These are phyloP conservation scores for Carcinoscorpius rotundicauda DNA, from an alignment of 1,140 invertebrate genomes.

Conservation along the genomic window DNA sequence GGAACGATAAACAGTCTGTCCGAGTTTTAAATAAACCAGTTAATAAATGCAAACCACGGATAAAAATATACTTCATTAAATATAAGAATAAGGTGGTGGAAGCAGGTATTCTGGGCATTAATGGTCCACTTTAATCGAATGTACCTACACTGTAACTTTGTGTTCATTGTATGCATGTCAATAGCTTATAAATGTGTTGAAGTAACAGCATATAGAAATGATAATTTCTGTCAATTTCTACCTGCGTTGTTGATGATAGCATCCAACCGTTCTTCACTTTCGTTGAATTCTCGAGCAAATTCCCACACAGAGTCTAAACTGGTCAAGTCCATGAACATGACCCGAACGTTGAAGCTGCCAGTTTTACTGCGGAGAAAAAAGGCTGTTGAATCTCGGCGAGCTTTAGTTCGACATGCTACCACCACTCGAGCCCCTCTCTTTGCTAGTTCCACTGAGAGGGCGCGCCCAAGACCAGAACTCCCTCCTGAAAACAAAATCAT, in stretches of 20 bases:
- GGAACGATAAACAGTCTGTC: too few species aligned
- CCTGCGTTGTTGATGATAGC: conserved; percentile 67
- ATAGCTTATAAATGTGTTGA: too few species aligned
- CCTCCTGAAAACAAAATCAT: conserved; percentile 25
- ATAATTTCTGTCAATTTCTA: conserved; percentile 9
- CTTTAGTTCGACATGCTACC: conserved; percentile 49
- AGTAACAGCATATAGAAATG: too few species aligned
- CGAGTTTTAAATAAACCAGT: too few species aligned
- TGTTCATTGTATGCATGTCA: too few species aligned
- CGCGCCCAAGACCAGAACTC: conserved; percentile 31
- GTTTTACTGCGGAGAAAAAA: conserved; percentile 30
- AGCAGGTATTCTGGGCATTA: too few species aligned
- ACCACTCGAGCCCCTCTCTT: conserved; percentile 50
- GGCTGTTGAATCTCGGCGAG: conserved; percentile 31
- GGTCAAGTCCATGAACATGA: conserved; percentile 53
- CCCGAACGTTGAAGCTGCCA: conserved; percentile 28
- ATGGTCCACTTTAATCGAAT: too few species aligned
- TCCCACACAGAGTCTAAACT: conserved; percentile 52
- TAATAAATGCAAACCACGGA: too few species aligned
- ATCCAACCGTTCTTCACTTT: conserved; percentile 48
- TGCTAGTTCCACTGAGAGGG: conserved; percentile 30
- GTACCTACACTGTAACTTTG: too few species aligned
- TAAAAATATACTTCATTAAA: too few species aligned
- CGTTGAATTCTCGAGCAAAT: conserved; percentile 49
- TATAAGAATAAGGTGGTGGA: too few species aligned